A percentile compares a stretch with the other conserved stretches of the same genome.
phyloP scores from a whole-genome alignment of 2,113 vertebrate species.

The Acrocephalus kingi region DNA sequence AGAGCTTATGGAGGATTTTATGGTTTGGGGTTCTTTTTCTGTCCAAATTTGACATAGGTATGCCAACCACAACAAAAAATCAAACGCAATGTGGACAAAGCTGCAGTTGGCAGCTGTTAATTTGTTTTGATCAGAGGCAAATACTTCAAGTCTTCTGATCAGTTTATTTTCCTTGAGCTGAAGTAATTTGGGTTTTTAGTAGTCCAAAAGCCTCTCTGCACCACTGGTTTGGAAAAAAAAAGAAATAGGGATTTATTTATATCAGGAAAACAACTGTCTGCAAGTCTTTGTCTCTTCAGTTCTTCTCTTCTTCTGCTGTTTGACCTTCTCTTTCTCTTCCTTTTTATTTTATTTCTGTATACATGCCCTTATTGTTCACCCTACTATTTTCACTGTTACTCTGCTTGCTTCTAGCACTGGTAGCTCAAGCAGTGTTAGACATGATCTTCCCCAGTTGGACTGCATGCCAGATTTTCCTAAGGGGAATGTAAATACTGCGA shows the following conservation, averaged over 20 bases:
- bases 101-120: neutral
- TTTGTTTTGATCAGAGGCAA: neutral
- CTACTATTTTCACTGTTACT: neutral
- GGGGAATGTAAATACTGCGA: conserved; percentile 51
- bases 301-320: neutral
- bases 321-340: conserved; percentile 18
- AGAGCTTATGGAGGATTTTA: neutral
- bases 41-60: neutral
- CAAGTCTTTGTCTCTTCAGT: neutral
- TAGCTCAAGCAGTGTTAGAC: neutral
- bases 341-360: neutral
- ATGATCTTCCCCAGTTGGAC: conserved; percentile 16
- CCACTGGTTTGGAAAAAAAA: neutral
- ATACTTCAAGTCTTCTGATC: neutral
- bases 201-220: neutral
- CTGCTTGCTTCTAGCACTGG: conserved; percentile 19
- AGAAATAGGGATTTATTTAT: neutral
- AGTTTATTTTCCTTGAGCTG: conserved; percentile 3
- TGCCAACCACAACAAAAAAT: neutral
- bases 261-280: neutral
- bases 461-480: conserved; percentile 30
- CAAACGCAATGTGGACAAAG: neutral
- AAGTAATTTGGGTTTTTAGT: neutral
- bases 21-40: neutral
- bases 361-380: neutral